Evolutionary conservation across 1,140 invertebrate species (phyloP).

Genomic region (Lasioglossum albipes): DNA sequence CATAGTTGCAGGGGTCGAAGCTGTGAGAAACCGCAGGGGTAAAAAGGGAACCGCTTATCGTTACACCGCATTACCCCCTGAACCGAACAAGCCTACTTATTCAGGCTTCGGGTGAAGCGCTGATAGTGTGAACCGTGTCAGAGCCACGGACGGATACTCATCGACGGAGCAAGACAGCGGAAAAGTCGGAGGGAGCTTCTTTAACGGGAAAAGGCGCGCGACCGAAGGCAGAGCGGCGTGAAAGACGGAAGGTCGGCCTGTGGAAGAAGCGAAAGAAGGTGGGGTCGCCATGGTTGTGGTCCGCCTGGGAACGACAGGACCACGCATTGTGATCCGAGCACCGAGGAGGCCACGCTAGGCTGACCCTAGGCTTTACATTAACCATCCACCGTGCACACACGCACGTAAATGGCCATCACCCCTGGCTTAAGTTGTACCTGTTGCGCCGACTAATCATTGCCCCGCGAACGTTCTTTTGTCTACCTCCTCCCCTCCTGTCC

Average conservation of each 20-base stretch:
- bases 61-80: background rate
- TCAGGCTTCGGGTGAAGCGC: background rate
- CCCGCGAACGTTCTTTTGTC: slow-evolving; percentile 43
- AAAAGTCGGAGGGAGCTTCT: slow-evolving; percentile 11
- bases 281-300: slow-evolving; percentile 78
- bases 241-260: slow-evolving; percentile 35
- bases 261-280: slow-evolving; percentile 60
- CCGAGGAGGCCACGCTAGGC: slow-evolving; percentile 77
- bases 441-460: slow-evolving; percentile 68
- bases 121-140: slow-evolving; percentile 4
- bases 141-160: background rate
- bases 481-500: slow-evolving; percentile 4
- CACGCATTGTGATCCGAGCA: slow-evolving; percentile 73
- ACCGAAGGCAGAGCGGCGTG: slow-evolving; percentile 19
- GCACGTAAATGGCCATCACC: slow-evolving; percentile 60
- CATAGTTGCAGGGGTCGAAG: background rate
- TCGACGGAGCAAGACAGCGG: slow-evolving; percentile 13
- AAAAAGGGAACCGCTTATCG: background rate
- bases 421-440: slow-evolving; percentile 64
- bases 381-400: slow-evolving; percentile 69
- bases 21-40: background rate
- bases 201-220: slow-evolving; percentile 60
- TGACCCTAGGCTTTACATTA: slow-evolving; percentile 77
- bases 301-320: slow-evolving; percentile 78
- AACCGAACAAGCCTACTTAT: background rate